Conservation (phyloP, 2,113 vertebrate genomes). For the Aptenodytes forsteri region DNA sequence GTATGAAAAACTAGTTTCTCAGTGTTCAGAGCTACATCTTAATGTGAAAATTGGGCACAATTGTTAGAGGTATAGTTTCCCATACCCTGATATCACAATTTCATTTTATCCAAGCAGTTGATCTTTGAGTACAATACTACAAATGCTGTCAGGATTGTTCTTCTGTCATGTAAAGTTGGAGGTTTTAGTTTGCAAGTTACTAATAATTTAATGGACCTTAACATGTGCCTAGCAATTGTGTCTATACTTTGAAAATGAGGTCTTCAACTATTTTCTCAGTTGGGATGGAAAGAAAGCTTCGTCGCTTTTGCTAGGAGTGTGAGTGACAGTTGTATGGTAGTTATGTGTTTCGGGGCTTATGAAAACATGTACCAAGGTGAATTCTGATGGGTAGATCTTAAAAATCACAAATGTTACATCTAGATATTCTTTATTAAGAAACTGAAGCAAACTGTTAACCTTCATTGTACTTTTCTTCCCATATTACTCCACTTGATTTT, state of each 20-base stretch:
- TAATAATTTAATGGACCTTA: not conserved
- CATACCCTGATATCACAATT: fast-evolving
- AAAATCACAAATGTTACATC: not conserved
- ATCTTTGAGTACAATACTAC: not conserved
- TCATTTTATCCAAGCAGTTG: not conserved
- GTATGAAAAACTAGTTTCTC: not conserved
- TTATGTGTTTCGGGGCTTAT: not conserved
- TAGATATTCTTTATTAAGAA: not conserved
- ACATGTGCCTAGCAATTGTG: not conserved
- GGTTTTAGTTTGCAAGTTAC: not conserved
- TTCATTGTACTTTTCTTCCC: not conserved
- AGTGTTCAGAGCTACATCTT: not conserved
- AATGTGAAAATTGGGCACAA: not conserved
- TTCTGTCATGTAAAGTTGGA: not conserved
- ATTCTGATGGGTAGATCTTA: not conserved
- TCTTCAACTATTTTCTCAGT: not conserved
- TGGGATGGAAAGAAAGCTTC: not conserved
- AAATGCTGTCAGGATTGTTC: not conserved
- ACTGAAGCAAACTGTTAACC: not conserved
- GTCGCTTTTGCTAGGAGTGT: not conserved
- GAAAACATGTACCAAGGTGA: not conserved
- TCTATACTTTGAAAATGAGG: not conserved
- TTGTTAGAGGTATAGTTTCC: not conserved
- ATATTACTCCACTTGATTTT: not conserved
- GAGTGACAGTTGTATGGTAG: not conserved